phyloP scores from a whole-genome alignment of 2,113 vertebrate species.

The Pardalotus punctatus region DNA sequence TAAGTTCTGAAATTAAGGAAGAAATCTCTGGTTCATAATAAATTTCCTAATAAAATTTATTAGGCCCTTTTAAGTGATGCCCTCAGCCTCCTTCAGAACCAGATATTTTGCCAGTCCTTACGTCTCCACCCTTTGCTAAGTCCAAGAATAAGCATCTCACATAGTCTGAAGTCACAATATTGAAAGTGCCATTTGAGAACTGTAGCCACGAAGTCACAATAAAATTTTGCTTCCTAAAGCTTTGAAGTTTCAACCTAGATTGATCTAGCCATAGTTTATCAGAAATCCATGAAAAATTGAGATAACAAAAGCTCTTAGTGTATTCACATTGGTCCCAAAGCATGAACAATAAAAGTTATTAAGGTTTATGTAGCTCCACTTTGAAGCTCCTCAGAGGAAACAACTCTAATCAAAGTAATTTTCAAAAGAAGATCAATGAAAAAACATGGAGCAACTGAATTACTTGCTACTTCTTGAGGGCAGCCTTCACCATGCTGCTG shows the following conservation, averaged over 20 bases:
- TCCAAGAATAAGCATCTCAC: neutral
- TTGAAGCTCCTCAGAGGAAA: neutral
- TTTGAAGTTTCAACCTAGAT: neutral
- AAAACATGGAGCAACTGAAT: neutral
- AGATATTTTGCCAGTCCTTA: neutral
- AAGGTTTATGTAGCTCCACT: neutral
- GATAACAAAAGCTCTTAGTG: neutral
- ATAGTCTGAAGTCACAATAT: neutral
- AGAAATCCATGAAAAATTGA: neutral
- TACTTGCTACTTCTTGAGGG: neutral
- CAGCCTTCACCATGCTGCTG: neutral
- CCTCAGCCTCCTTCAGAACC: neutral
- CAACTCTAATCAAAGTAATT: neutral
- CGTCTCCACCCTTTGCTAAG: neutral
- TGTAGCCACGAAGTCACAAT: neutral
- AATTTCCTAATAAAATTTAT: neutral
- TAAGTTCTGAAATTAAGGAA: neutral
- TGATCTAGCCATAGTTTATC: neutral
- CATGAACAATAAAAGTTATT: neutral
- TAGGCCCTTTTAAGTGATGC: neutral
- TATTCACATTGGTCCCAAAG: neutral
- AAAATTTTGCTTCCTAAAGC: neutral
- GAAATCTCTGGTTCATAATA: neutral
- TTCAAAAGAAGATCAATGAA: neutral
- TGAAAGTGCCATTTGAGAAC: neutral